These are phyloP conservation scores for Pogonocichla stellata DNA, from an alignment of 2,113 vertebrate species.

Conservation along the genomic window DNA sequence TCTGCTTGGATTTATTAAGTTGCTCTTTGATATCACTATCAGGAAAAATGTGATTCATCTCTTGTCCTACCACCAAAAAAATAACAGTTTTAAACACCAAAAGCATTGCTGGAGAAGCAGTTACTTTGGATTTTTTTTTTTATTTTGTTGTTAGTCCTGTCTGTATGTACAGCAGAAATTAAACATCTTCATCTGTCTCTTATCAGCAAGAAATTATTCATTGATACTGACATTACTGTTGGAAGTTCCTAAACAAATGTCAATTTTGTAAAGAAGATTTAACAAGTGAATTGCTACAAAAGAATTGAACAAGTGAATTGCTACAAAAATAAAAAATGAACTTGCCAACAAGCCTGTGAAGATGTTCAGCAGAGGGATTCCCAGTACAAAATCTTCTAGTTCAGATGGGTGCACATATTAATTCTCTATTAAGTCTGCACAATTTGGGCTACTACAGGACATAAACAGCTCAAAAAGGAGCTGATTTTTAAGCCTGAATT, in stretches of 20 bases:
- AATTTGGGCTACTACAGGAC: not conserved
- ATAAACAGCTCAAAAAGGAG: not conserved
- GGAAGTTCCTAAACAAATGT: not conserved
- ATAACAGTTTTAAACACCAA: not conserved
- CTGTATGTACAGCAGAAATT: not conserved
- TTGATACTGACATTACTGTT: not conserved
- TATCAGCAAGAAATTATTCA: not conserved
- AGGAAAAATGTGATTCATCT: not conserved
- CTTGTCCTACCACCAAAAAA: not conserved
- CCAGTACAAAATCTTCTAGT: not conserved
- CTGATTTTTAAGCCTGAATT: not conserved
- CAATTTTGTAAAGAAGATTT: not conserved
- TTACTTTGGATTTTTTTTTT: not conserved
- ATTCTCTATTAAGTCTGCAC: not conserved
- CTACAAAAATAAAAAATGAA: not conserved
- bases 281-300: not conserved
- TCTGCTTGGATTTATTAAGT: not conserved
- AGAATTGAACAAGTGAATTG: not conserved
- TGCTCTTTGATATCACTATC: not conserved
- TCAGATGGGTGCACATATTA: not conserved
- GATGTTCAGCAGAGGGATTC: not conserved
- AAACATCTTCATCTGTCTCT: not conserved
- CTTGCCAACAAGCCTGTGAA: not conserved
- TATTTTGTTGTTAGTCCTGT: not conserved
- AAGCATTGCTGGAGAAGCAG: not conserved